phyloP scores from a whole-genome alignment of 2,113 vertebrate genomes.

The rat (Rattus norvegicus) region GRCr8 NC_086027.1:80560001-80560500 shows the following conservation, averaged over 20 bases:
- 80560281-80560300: not conserved
- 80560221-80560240: not conserved
- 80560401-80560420: not conserved
- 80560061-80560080: not conserved
- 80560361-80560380: not conserved
- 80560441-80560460: conserved; percentile 19
- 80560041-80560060: conserved; percentile 17
- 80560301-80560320: not conserved
- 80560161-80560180: not conserved
- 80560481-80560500: conserved; percentile 11
- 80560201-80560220: not conserved
- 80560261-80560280: not conserved
- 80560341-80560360: not conserved
- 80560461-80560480: conserved; percentile 53
- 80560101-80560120: not conserved
- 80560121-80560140: not conserved
- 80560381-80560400: not conserved
- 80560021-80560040: conserved; percentile 29
- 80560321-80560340: not conserved
- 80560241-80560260: not conserved
- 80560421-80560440: not conserved
- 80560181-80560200: not conserved
- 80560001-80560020: not conserved
- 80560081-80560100: not conserved
- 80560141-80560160: not conserved